Conservation (phyloP, 2,113 vertebrate genomes). For the Zosterops borbonicus region DNA sequence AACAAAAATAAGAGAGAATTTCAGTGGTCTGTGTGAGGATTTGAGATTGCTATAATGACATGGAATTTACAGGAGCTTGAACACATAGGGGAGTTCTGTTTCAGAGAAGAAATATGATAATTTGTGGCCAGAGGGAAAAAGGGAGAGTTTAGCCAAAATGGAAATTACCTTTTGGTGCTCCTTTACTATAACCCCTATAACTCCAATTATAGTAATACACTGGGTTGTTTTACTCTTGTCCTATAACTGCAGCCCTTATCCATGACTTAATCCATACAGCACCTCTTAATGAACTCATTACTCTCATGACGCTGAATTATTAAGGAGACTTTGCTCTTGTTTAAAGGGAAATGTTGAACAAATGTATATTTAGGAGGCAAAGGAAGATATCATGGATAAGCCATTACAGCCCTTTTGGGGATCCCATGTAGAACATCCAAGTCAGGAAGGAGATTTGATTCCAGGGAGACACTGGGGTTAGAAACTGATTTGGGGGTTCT, state of each 20-base stretch:
- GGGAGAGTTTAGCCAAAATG: conserved; percentile 47
- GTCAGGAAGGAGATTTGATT: neutral
- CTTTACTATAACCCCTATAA: conserved; percentile 44
- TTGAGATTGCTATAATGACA: conserved; percentile 26
- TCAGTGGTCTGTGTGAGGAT: conserved; percentile 29
- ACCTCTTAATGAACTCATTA: conserved; percentile 64
- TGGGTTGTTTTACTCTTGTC: conserved; percentile 26
- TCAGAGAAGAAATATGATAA: conserved; percentile 68
- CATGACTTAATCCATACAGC: conserved; percentile 26
- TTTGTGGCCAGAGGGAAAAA: conserved; percentile 57
- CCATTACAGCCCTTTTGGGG: neutral
- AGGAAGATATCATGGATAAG: neutral
- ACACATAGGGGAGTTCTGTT: conserved; percentile 33
- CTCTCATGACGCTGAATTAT: conserved; percentile 51
- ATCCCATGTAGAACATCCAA: neutral
- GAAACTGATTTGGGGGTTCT: neutral
- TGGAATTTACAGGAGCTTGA: conserved; percentile 23
- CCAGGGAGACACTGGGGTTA: neutral
- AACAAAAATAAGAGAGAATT: conserved; percentile 54
- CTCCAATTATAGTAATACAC: conserved; percentile 55
- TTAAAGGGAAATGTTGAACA: neutral
- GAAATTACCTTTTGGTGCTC: conserved; percentile 64
- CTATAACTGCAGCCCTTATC: conserved; percentile 38
- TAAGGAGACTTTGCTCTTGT: neutral
- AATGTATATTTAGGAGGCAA: neutral